These are phyloP conservation scores for Zaprionus camerounensis DNA, from an alignment of 1,140 invertebrate genomes.

Conservation along the genomic window DNA sequence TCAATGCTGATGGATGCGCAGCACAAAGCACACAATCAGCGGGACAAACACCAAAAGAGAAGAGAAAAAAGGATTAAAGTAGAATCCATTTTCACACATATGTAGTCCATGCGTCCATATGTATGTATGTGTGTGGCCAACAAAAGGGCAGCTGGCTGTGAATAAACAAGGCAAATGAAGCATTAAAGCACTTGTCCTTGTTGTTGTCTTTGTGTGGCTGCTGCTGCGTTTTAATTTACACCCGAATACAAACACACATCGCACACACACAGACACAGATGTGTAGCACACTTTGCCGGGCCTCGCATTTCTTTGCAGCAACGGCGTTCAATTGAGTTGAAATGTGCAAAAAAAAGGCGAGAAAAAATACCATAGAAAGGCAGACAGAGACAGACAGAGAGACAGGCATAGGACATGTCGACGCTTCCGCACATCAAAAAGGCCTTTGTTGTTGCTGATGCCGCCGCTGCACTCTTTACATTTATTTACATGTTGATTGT, in stretches of 20 bases:
- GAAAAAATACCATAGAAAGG: neutral
- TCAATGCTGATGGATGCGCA: conserved; percentile 62
- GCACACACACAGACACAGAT: conserved; percentile 4
- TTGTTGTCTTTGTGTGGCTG: conserved; percentile 38
- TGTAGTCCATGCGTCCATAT: conserved; percentile 7
- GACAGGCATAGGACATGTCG: conserved; percentile 37
- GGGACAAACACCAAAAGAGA: conserved; percentile 33
- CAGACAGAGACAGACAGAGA: conserved; percentile 7
- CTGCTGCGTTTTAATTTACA: conserved; percentile 43
- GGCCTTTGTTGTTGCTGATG: conserved; percentile 11
- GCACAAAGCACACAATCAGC: conserved; percentile 72
- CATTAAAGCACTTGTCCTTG: conserved; percentile 78
- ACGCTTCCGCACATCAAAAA: conserved; percentile 55
- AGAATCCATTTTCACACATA: conserved; percentile 51
- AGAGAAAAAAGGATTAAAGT: conserved; percentile 69
- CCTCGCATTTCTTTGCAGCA: conserved; percentile 47
- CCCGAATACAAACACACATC: conserved; percentile 3
- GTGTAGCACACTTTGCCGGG: conserved; percentile 36
- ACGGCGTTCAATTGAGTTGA: conserved; percentile 56
- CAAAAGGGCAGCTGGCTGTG: conserved; percentile 74
- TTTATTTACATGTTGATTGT: conserved; percentile 60
- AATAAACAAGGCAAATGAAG: conserved; percentile 79
- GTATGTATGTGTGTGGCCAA: conserved; percentile 45
- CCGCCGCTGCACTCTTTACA: conserved; percentile 29
- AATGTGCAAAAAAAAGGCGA: conserved; percentile 32